Base-by-base conservation (phyloP, 1,140 invertebrate genomes). In the Heterodera carotae region DNA sequence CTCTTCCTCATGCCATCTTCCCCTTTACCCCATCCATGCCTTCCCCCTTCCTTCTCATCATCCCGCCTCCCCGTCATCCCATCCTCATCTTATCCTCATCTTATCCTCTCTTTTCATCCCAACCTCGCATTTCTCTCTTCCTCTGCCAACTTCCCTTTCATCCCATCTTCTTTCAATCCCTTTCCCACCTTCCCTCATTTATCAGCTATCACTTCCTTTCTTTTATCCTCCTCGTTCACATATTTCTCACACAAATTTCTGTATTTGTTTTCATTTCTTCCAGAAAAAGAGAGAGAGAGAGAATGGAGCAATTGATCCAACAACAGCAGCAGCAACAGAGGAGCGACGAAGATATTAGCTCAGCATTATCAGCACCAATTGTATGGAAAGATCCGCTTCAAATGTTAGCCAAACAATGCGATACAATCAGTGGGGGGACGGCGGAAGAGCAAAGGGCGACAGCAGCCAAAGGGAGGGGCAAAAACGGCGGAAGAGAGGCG, bases 321-420 rank as follows among this genome's bases (percentile, higher is more conserved):
- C 71, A 74, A 25, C 39, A 60, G 18, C n/a, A 39, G 12, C 68
- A 36, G 60, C 71, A 29, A 33, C 25, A 48, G 33, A 31, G 31
- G 36, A 73, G 29, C n/a, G 71, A 43, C 53, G 59, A 66, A 27
- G 33, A n/a, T 56, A 1, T n/a, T n/a, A n/a, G n/a, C n/a, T n/a
- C n/a, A n/a, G n/a, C 68, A 27, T 33, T 2, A 33, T 27, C 59
- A 34, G 39, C 43, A 74, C 34, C 29, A n/a, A 15, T 22, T n/a
- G 71, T 64, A 36, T 74, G 71, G 71, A 74, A 62, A 34, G 71
- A 74, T n/a, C 71, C 71, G 33, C 25, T 74, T 8, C 71, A 74
- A 60, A 74, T 74, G 71, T 60, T 74, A 34, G 71, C 71, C 36
- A 74, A 74, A 34, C 71, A 74, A 34, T 74, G 71, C 64, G 71